Conservation (phyloP, 30 jellyfish, hydroid and myxozoan species). For the Pseudorhiza aurosa region DNA sequence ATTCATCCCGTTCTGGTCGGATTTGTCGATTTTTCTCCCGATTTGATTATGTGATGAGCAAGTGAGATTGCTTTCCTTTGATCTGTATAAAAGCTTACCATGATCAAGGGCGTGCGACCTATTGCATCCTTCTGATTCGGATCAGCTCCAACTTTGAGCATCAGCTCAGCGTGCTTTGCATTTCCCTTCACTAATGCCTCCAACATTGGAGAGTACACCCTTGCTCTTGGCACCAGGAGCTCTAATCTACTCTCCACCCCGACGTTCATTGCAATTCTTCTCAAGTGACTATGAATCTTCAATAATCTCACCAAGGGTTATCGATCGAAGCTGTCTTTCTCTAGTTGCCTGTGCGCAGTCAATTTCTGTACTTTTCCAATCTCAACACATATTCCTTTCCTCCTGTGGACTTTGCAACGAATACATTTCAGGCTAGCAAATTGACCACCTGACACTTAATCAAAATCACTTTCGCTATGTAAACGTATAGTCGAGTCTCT, state of each 20-base stretch:
- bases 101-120: slow-evolving; percentile 51
- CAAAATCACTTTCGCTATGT: too few relatives aligned
- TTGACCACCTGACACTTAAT: too few relatives aligned
- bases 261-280: not conserved
- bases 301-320: too few relatives aligned
- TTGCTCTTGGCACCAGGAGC: not conserved
- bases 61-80: slow-evolving; percentile 26
- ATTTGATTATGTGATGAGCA: slow-evolving; percentile 6
- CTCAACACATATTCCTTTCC: too few relatives aligned
- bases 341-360: too few relatives aligned
- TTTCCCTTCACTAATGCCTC: slow-evolving; percentile 42
- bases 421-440: too few relatives aligned
- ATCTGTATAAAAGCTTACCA: slow-evolving; percentile 9
- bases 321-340: too few relatives aligned
- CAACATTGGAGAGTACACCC: slow-evolving; percentile 26
- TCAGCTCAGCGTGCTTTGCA: not conserved
- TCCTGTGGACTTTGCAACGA: too few relatives aligned
- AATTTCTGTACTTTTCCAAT: too few relatives aligned
- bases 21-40: slow-evolving; percentile 28
- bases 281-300: too few relatives aligned
- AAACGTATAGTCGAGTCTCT: too few relatives aligned
- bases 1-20: slow-evolving; percentile 45
- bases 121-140: slow-evolving; percentile 44
- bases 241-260: not conserved
- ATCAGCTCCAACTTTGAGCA: slow-evolving; percentile 27